Evolutionary conservation across 1,140 invertebrate genomes (phyloP).

Genomic region (Drosophila gunungcola): DNA sequence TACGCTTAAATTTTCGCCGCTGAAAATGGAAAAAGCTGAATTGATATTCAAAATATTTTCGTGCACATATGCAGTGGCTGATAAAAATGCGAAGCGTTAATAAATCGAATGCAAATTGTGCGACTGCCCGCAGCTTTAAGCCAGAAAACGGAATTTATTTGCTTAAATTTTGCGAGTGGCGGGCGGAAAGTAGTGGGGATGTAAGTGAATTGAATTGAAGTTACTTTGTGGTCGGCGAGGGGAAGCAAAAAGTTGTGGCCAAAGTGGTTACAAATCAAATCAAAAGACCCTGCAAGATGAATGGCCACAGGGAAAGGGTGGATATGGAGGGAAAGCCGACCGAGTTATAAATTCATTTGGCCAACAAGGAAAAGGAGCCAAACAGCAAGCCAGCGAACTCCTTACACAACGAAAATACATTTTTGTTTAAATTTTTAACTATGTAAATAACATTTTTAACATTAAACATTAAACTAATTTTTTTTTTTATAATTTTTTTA

Average conservation of each 20-base stretch:
- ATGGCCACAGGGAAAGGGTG: constrained; percentile 9
- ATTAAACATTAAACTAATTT: too few relatives aligned
- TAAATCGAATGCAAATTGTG: constrained; percentile 50
- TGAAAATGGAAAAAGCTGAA: constrained; percentile 20
- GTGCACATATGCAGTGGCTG: constrained; percentile 40
- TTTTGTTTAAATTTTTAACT: background rate
- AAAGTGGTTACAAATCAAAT: constrained; percentile 60
- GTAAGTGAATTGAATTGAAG: constrained; percentile 45
- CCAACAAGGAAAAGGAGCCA: constrained; percentile 34
- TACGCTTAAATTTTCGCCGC: constrained; percentile 37
- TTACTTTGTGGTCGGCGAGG: constrained; percentile 40
- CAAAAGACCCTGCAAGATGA: constrained; percentile 49
- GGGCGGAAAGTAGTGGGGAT: background rate
- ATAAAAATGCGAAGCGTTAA: constrained; percentile 36
- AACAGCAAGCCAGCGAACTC: constrained; percentile 10
- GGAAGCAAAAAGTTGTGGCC: constrained; percentile 44
- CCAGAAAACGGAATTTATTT: constrained; percentile 40
- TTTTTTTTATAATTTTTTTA: too few relatives aligned
- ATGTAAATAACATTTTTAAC: too few relatives aligned
- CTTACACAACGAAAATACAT: constrained; percentile 19
- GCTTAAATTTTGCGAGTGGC: constrained; percentile 31
- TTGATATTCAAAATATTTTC: constrained; percentile 50
- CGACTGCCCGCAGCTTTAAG: constrained; percentile 27
- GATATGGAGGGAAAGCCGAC: background rate
- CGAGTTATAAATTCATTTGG: constrained; percentile 69